Evolutionary conservation across 2,113 vertebrate genomes (phyloP), one percentile per base, ranked within the genome.

Genomic region (Tychaedon coryphoeus): DNA sequence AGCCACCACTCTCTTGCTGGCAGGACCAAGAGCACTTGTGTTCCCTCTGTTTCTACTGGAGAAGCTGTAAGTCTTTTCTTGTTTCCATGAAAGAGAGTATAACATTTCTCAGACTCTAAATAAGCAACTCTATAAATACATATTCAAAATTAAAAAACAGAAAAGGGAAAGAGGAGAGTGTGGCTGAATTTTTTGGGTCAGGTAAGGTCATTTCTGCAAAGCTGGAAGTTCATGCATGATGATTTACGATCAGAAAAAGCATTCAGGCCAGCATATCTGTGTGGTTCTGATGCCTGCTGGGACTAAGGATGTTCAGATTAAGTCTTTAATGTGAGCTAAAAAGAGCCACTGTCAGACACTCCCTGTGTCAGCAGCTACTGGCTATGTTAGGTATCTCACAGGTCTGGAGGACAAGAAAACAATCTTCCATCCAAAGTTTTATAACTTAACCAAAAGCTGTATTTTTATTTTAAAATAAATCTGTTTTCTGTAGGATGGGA

Each of bases 41-140:
- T 97, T 95, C 94, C 97, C 17, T 96, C 95, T 1, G 18, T 97
- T 93, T 97, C 97, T 78, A 14, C 95, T n/a, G 95, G 88, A 93
- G 97, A 96, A 96, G 71, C 79, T 65, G 97, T 98, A 96, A 98
- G 97, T 95, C 18, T 82, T 82, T 88, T 77, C 28, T 69, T 74
- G 51, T 94, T 93, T 92, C 74, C 33, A 5, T 75, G 14, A 61
- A 84, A 66, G 25, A 60, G 31, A 54, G 33, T 76, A 29, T 66
- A n/a, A 66, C 10, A 1, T 69, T 94, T 76, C 62, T 82, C 29
- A 2, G 2, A 42, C 34, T 91, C 33, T 20, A 69, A 62, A 77
- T 64, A 90, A 78, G 28, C 10, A 8, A 26, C 12, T 64, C 36
- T 71, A 79, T 71, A 80, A 93, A 87, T 64, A 77, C 0, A 12